Evolutionary conservation across 2,888 invertebrate species (phyloP).

Genomic region (Acrobasis repandana): DNA sequence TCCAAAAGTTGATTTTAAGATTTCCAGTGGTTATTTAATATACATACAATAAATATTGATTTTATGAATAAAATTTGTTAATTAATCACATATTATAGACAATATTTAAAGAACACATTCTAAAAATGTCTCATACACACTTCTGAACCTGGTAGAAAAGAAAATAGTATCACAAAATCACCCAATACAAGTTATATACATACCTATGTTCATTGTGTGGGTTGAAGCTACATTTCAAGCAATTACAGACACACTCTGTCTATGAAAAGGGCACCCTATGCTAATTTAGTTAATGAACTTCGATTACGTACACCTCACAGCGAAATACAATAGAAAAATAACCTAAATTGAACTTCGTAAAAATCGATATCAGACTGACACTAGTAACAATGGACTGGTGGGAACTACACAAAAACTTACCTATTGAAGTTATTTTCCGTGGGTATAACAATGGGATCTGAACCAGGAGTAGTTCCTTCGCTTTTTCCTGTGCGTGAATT

Average conservation of each 20-base stretch:
- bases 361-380: conserved; percentile 74
- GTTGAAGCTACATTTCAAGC: conserved; percentile 51
- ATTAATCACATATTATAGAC: not conserved
- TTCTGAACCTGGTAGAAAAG: conserved; percentile 1
- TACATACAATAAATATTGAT: conserved; percentile 17
- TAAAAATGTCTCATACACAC: not conserved
- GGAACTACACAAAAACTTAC: conserved; percentile 58
- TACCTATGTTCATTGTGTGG: conserved; percentile 51
- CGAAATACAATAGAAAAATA: conserved; percentile 71
- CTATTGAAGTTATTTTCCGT: conserved; percentile 70
- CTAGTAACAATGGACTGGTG: conserved; percentile 58
- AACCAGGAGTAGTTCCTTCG: conserved; percentile 72
- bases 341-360: conserved; percentile 71
- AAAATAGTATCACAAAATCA: conserved; percentile 26
- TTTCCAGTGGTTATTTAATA: not conserved
- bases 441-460: conserved; percentile 72
- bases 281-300: conserved; percentile 67
- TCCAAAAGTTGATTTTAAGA: no score
- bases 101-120: conserved; percentile 8
- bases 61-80: not conserved
- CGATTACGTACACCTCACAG: conserved; percentile 52
- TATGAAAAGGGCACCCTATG: conserved; percentile 47
- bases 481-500: conserved; percentile 70
- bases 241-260: conserved; percentile 63
- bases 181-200: conserved; percentile 32